Percentiles rank a stretch among this genome's conserved stretches.
These are phyloP conservation scores for Rhynchonycteris naso DNA, from an alignment of 2,797 vertebrate genomes.

Conservation along the genomic window DNA sequence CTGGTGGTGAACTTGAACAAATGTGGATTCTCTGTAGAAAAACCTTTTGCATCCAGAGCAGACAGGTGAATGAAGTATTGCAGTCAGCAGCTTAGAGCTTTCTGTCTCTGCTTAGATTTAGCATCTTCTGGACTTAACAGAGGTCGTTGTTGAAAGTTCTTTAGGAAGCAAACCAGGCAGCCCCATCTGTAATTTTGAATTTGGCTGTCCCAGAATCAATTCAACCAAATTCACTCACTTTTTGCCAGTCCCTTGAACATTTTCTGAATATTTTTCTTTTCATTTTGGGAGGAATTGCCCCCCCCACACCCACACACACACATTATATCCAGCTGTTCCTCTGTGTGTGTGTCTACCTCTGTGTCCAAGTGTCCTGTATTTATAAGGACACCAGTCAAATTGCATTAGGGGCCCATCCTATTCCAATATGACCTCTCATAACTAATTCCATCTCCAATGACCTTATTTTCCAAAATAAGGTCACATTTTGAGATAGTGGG, in stretches of 20 bases:
- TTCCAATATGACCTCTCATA: neutral
- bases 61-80: rapidly evolving
- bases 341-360: neutral
- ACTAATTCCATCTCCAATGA: neutral
- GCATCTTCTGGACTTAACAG: neutral
- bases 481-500: neutral
- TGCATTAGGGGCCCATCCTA: neutral
- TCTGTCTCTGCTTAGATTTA: neutral
- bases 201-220: neutral
- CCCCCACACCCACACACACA: neutral
- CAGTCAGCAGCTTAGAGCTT: neutral
- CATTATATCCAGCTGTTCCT: neutral
- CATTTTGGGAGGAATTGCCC: neutral
- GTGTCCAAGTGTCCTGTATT: neutral
- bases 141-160: neutral
- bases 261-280: neutral
- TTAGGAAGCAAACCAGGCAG: neutral
- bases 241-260: neutral
- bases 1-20: conserved; percentile 64
- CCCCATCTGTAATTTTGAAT: neutral
- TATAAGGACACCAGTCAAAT: neutral
- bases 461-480: neutral
- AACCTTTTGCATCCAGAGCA: neutral
- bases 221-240: neutral
- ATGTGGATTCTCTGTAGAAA: conserved; percentile 44